phyloP scores from a whole-genome alignment of 2,797 vertebrate genomes.

The Microctenopoma stevenorrisi region DNA sequence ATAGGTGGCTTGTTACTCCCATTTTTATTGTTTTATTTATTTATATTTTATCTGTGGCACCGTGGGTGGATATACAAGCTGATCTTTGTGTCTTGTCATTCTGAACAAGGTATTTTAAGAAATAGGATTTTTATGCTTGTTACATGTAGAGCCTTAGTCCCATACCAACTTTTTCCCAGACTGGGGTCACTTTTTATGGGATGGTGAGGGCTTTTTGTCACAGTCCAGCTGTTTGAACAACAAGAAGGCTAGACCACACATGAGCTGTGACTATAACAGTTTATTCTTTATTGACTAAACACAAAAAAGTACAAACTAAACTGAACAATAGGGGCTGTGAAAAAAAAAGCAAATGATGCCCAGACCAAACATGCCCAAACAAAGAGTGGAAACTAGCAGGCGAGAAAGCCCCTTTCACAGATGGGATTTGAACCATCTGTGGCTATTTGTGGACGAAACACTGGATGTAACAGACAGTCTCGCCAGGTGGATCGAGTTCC shows the following conservation, averaged over 20 bases:
- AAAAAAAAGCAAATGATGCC: not conserved
- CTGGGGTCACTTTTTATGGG: constrained; percentile 6
- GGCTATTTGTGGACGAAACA: not conserved
- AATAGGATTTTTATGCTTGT: not conserved
- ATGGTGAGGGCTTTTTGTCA: not conserved
- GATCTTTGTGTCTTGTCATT: not conserved
- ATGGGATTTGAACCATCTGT: not conserved
- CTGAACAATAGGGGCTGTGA: not conserved
- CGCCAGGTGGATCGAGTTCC: constrained; percentile 6
- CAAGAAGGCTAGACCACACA: not conserved
- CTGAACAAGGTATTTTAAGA: not conserved
- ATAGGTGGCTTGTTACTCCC: not conserved
- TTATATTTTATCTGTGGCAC: not conserved
- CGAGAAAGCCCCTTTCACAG: constrained; percentile 5
- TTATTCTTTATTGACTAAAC: not conserved
- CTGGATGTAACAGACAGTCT: not conserved
- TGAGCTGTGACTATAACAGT: not conserved
- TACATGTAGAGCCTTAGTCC: not conserved
- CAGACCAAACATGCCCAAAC: not conserved
- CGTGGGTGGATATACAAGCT: not conserved
- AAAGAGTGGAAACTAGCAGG: not conserved
- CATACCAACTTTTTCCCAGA: not conserved
- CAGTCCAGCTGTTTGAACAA: not conserved
- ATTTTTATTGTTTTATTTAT: too few species aligned
- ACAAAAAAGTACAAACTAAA: not conserved